A percentile compares a stretch with the other conserved stretches of the same genome.
Evolutionary conservation across 2,888 invertebrate genomes (phyloP).

Genomic region (Allolobophora icterica): DNA sequence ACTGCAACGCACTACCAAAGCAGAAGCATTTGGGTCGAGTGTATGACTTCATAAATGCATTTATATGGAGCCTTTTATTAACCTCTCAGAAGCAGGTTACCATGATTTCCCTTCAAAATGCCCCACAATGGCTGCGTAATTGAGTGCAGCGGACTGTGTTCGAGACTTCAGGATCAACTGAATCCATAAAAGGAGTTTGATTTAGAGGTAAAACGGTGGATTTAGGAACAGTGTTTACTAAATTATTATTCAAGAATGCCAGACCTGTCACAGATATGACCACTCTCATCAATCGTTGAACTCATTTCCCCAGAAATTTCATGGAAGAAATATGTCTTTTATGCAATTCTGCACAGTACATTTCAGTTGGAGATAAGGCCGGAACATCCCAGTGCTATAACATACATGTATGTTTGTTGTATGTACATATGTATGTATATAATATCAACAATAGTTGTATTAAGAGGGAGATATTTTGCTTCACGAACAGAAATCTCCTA

Average conservation of each 20-base stretch:
- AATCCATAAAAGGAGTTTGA: not conserved
- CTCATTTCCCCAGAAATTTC: not conserved
- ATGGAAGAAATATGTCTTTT: not conserved
- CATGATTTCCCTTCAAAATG: not conserved
- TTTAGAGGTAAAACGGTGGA: not conserved
- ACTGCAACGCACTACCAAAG: not conserved
- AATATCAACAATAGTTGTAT: not conserved
- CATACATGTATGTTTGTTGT: not conserved
- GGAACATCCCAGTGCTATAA: not conserved
- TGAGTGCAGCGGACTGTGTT: not conserved
- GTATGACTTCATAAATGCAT: not conserved
- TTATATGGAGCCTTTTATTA: not conserved
- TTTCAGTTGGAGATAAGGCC: not conserved
- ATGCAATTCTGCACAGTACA: not conserved
- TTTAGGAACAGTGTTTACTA: not conserved
- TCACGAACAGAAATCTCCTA: not conserved
- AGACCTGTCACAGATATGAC: constrained; percentile 1
- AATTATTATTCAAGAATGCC: constrained; percentile 17
- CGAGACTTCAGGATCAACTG: not conserved
- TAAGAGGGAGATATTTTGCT: not conserved
- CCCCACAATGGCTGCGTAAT: not conserved
- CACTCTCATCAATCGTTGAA: not conserved
- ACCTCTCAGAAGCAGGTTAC: not conserved
- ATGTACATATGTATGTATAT: not conserved
- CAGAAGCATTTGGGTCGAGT: not conserved